A percentile compares a stretch with the other conserved stretches of the same genome.
Conservation (phyloP, 2,113 vertebrate genomes). For the Myrmecophaga tridactyla region DNA sequence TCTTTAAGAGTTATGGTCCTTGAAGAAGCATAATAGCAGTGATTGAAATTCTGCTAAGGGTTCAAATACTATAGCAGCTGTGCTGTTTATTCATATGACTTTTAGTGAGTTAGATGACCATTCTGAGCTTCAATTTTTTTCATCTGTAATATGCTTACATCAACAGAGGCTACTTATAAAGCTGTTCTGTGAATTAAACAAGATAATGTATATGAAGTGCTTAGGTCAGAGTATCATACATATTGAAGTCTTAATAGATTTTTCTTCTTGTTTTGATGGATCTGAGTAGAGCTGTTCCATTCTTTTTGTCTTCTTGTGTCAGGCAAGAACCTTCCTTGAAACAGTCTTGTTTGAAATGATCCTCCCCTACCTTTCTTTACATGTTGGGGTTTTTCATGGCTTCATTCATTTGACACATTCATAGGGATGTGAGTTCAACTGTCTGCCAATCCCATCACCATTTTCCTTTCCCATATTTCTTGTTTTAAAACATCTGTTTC, state of each 20-base stretch:
- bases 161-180: not conserved
- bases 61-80: not conserved
- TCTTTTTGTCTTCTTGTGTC: not conserved
- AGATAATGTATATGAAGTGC: not conserved
- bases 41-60: not conserved
- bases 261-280: not conserved
- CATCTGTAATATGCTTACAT: not conserved
- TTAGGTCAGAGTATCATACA: not conserved
- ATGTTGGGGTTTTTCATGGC: not conserved
- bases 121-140: not conserved
- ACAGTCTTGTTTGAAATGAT: not conserved
- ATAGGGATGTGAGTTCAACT: not conserved
- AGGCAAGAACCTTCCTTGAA: not conserved
- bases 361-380: not conserved
- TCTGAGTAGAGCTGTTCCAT: not conserved
- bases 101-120: not conserved
- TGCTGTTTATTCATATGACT: not conserved
- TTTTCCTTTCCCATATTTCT: not conserved
- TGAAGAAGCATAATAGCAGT: not conserved
- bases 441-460: not conserved
- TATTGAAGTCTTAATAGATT: not conserved
- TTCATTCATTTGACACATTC: not conserved
- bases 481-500: not conserved
- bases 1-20: not conserved
- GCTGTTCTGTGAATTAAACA: not conserved